phyloP scores from a whole-genome alignment of 1,140 invertebrate species.

The Drosophila nigrodunni region DNA sequence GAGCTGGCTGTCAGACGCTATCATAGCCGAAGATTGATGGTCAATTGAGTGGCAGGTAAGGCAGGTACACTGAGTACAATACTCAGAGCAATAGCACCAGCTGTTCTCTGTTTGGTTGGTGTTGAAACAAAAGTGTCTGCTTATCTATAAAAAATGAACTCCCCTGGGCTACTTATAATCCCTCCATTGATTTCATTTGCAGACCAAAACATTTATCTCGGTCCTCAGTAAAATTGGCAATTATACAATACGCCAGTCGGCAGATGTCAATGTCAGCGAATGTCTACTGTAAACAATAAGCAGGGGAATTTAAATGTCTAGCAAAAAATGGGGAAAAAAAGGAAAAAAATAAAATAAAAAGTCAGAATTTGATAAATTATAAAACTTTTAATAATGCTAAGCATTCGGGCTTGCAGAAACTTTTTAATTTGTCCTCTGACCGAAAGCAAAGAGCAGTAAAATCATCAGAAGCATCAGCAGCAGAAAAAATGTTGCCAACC shows the following conservation, averaged over 20 bases:
- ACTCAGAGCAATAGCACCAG: constrained; percentile 29
- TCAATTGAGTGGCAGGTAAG: constrained; percentile 58
- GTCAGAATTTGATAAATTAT: constrained; percentile 69
- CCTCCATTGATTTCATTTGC: constrained; percentile 41
- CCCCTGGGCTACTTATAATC: constrained; percentile 58
- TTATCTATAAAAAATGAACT: constrained; percentile 76
- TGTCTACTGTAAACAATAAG: constrained; percentile 41
- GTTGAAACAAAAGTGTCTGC: constrained; percentile 43
- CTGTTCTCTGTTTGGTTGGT: constrained; percentile 18
- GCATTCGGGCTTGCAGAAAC: constrained; percentile 53
- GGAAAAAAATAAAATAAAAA: constrained; percentile 1
- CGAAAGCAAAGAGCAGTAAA: constrained; percentile 41
- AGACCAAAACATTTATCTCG: constrained; percentile 30
- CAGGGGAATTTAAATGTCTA: constrained; percentile 5
- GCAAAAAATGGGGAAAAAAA: neutral
- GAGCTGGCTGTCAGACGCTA: constrained; percentile 76
- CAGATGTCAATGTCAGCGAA: constrained; percentile 57
- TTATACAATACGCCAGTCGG: constrained; percentile 40
- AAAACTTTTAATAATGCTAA: constrained; percentile 76
- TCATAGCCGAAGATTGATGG: constrained; percentile 78
- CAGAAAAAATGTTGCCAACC: constrained; percentile 69
- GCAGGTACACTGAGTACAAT: constrained; percentile 11
- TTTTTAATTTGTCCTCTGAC: constrained; percentile 75
- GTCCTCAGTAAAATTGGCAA: constrained; percentile 34
- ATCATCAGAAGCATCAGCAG: constrained; percentile 1